phyloP scores from a whole-genome alignment of 2,888 invertebrate species.

The Amaurobius ferox region DNA sequence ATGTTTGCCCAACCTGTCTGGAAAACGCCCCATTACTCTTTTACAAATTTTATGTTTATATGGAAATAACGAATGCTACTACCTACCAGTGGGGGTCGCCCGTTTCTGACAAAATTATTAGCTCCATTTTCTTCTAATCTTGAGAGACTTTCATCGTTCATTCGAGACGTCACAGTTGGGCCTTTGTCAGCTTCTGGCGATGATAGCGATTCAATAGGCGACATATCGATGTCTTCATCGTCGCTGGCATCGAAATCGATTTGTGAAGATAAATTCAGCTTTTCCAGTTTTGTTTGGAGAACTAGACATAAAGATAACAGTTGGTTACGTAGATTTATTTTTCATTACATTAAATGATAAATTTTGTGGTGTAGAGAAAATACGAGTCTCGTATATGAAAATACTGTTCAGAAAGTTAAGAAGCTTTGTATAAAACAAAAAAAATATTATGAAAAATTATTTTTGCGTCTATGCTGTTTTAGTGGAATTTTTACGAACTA shows the following conservation, averaged over 20 bases:
- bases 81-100: conserved; percentile 41
- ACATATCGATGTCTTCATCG: conserved; percentile 57
- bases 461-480: too few relatives aligned
- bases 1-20: too few relatives aligned
- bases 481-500: too few relatives aligned
- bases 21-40: too few relatives aligned
- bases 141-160: conserved; percentile 11
- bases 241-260: conserved; percentile 67
- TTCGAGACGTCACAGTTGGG: conserved; percentile 16
- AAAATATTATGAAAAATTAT: too few relatives aligned
- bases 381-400: too few relatives aligned
- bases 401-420: too few relatives aligned
- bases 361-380: too few relatives aligned
- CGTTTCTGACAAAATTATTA: conserved; percentile 11
- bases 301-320: conserved; percentile 17
- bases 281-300: conserved; percentile 53
- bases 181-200: conserved; percentile 28
- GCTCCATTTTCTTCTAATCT: conserved; percentile 7
- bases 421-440: too few relatives aligned
- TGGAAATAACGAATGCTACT: neutral
- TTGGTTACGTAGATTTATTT: too few relatives aligned
- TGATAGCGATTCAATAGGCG: conserved; percentile 46
- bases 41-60: too few relatives aligned
- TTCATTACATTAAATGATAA: too few relatives aligned
- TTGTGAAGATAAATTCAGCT: conserved; percentile 53